Evolutionary conservation across 2,797 vertebrate species (phyloP).

Genomic region (Gymnopithys bicolor): DNA sequence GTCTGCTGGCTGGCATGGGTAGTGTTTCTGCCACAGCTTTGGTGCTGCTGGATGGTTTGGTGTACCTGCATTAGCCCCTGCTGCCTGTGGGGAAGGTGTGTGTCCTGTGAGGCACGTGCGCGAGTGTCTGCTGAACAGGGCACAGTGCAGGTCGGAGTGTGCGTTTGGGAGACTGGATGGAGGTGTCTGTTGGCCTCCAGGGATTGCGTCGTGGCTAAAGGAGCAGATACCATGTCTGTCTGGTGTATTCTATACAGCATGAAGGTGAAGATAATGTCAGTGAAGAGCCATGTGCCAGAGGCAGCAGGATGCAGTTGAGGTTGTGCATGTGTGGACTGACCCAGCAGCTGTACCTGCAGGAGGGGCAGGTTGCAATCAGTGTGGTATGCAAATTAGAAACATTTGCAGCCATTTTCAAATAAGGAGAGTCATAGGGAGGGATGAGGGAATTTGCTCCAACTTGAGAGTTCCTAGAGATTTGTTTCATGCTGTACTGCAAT

Average conservation of each 20-base stretch:
- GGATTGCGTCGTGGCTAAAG: background rate
- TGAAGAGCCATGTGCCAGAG: background rate
- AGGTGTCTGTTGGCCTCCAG: background rate
- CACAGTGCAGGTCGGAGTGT: background rate
- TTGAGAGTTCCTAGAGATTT: slow-evolving; percentile 14
- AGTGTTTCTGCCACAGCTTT: background rate
- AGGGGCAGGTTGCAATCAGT: background rate
- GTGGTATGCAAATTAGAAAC: background rate
- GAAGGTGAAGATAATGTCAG: slow-evolving; percentile 25
- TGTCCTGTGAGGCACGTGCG: background rate
- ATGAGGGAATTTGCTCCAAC: background rate
- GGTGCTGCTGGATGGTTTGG: background rate
- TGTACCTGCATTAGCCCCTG: background rate
- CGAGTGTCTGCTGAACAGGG: background rate
- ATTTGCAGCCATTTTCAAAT: slow-evolving; percentile 2
- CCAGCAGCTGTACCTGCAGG: background rate
- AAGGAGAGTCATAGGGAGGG: background rate
- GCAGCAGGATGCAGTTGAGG: background rate
- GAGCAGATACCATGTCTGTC: background rate
- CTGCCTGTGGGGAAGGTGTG: background rate
- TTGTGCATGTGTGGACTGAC: background rate
- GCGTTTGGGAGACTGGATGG: background rate
- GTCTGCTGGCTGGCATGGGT: background rate
- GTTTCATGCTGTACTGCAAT: background rate
- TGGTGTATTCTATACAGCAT: slow-evolving; percentile 2